These are phyloP conservation scores for Meteorus colon DNA, from an alignment of 2,888 invertebrate species.

Conservation along the genomic window DNA sequence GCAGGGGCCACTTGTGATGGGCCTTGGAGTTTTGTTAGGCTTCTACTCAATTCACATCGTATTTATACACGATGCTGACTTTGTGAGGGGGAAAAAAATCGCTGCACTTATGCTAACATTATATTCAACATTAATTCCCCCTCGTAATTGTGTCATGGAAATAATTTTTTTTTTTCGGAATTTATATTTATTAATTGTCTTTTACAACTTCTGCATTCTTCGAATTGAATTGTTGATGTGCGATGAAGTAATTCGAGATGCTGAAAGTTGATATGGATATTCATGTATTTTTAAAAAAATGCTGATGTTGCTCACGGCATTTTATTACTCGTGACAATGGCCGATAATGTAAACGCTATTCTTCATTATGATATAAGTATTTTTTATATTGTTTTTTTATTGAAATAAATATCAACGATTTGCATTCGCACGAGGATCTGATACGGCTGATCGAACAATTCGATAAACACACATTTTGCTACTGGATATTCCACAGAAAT, in stretches of 20 bases:
- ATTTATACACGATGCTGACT: neutral
- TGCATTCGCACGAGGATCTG: slow-evolving; percentile 49
- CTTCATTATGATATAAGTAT: neutral
- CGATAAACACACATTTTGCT: slow-evolving; percentile 28
- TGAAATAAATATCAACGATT: neutral
- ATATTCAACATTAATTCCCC: slow-evolving; percentile 18
- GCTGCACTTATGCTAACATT: neutral
- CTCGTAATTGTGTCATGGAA: neutral
- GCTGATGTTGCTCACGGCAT: neutral
- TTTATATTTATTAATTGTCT: neutral
- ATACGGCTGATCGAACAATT: neutral
- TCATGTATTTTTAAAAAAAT: neutral
- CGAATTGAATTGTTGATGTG: neutral
- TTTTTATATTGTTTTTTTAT: neutral
- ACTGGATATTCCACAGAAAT: slow-evolving; percentile 68
- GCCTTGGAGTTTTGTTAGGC: slow-evolving; percentile 4
- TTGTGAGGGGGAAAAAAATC: slow-evolving; percentile 5
- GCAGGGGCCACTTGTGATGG: slow-evolving; percentile 12
- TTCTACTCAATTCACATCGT: slow-evolving; percentile 7
- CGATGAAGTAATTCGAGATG: slow-evolving; percentile 15
- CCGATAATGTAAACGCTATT: neutral
- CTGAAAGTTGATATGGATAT: neutral
- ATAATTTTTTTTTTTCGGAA: neutral
- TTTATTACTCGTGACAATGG: neutral
- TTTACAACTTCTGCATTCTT: neutral